Percentiles rank a stretch among this genome's conserved stretches.
phyloP scores from a whole-genome alignment of 2,113 vertebrate species.

The Meleagris gallopavo region DNA sequence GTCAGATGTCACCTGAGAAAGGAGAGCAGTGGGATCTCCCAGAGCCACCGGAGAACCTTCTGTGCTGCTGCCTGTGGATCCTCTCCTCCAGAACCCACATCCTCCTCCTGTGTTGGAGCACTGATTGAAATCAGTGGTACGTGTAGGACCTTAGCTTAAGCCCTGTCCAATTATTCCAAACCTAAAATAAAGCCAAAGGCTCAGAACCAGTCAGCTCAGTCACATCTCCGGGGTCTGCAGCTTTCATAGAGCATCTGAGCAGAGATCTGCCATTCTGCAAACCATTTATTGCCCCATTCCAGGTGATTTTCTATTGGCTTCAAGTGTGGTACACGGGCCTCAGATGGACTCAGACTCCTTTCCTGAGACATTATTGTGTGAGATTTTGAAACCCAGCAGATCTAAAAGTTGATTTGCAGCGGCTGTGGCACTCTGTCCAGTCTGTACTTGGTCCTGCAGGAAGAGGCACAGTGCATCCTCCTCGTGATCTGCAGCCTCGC shows the following conservation, averaged over 20 bases:
- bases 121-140: too few relatives aligned
- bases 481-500: not conserved
- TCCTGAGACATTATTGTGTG: too few relatives aligned
- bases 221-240: not conserved
- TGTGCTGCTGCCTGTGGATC: not conserved
- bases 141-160: not conserved
- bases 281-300: not conserved
- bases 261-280: not conserved
- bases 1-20: not conserved
- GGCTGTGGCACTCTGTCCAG: not conserved
- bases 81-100: accelerated
- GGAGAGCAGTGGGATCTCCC: not conserved
- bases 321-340: not conserved
- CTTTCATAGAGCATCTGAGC: not conserved
- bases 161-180: not conserved
- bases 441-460: not conserved
- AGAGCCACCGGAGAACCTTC: not conserved
- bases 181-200: not conserved
- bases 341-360: not conserved
- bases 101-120: not conserved
- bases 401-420: not conserved
- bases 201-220: too few relatives aligned
- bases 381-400: not conserved
- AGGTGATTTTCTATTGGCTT: not conserved
- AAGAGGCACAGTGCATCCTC: not conserved